A percentile compares a stretch with the other conserved stretches of the same genome.
Conservation (phyloP, 2,888 invertebrate genomes). For the Euzetes globulus region DNA sequence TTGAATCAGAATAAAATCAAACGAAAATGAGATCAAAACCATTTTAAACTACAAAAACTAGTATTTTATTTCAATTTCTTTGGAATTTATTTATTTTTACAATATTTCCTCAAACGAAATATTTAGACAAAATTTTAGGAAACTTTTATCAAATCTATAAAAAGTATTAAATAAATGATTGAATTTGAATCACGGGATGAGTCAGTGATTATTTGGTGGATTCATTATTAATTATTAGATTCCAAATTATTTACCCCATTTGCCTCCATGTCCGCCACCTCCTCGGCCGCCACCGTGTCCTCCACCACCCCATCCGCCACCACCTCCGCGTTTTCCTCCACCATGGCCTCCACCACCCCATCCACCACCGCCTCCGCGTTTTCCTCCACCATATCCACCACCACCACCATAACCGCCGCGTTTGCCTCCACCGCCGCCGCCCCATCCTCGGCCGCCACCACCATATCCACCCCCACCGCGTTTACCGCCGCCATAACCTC, state of each 20-base stretch:
- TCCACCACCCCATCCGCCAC: not conserved
- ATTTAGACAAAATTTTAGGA: too few relatives aligned
- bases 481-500: not conserved
- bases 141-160: too few relatives aligned
- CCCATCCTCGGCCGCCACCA: not conserved
- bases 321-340: not conserved
- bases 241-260: not conserved
- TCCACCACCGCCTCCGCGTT: not conserved
- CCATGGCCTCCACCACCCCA: not conserved
- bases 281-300: not conserved
- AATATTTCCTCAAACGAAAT: too few relatives aligned
- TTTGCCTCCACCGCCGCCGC: not conserved
- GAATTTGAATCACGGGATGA: too few relatives aligned
- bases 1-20: too few relatives aligned
- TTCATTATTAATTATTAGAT: not conserved
- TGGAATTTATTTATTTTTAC: too few relatives aligned
- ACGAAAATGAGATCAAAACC: too few relatives aligned
- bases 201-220: too few relatives aligned
- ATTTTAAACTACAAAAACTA: too few relatives aligned
- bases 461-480: not conserved
- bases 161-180: too few relatives aligned
- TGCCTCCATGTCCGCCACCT: not conserved
- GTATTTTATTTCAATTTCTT: too few relatives aligned
- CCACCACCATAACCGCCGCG: not conserved
- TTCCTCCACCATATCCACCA: not conserved